A percentile compares a stretch with the other conserved stretches of the same genome.
Conservation (phyloP, 1,140 invertebrate genomes). For the Drosophila pectinifera region DNA sequence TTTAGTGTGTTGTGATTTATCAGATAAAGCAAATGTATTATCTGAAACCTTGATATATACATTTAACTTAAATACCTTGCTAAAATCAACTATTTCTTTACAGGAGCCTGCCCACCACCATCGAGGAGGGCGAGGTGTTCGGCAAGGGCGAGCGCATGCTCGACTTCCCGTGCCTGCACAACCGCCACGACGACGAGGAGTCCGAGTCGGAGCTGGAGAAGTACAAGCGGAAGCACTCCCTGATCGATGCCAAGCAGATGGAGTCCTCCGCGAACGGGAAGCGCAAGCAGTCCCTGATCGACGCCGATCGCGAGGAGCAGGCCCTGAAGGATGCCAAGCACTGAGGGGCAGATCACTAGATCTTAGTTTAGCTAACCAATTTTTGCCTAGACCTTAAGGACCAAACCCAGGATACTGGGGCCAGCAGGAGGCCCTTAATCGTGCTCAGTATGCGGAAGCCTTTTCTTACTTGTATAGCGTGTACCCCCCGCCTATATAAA, state of each 20-base stretch:
- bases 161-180: conserved; percentile 86
- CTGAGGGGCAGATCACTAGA: conserved; percentile 51
- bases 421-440: conserved; percentile 23
- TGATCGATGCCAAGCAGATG: conserved; percentile 77
- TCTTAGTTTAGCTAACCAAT: conserved; percentile 73
- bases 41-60: neutral
- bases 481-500: conserved; percentile 12
- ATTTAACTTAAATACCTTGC: neutral
- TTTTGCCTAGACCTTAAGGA: conserved; percentile 44
- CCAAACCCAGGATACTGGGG: conserved; percentile 16
- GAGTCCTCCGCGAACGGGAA: conserved; percentile 74
- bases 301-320: conserved; percentile 77
- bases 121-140: conserved; percentile 88
- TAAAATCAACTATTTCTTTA: conserved; percentile 5
- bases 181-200: conserved; percentile 60
- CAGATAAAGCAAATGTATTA: neutral
- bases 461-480: conserved; percentile 51
- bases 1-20: no score
- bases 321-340: conserved; percentile 77
- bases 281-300: conserved; percentile 77
- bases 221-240: conserved; percentile 81
- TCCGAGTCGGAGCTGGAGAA: conserved; percentile 76
- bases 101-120: conserved; percentile 87
- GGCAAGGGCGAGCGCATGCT: conserved; percentile 87
- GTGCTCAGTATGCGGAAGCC: conserved; percentile 67